phyloP scores from a whole-genome alignment of 2,888 invertebrate species.

The Lycocerus yunnanus region DNA sequence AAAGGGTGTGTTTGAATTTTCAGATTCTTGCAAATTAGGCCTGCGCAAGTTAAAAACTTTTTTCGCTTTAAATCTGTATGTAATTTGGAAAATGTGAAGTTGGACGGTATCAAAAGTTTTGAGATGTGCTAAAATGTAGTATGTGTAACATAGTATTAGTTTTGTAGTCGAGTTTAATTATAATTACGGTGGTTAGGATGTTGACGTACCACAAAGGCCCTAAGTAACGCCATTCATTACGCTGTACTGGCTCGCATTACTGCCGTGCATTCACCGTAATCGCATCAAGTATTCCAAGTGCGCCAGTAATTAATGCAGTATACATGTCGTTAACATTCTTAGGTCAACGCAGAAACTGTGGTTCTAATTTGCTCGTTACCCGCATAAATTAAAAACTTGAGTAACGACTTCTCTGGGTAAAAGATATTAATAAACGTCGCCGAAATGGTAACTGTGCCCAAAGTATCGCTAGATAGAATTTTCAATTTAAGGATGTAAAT shows the following conservation, averaged over 20 bases:
- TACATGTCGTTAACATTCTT: slow-evolving; percentile 53
- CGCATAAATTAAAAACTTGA: slow-evolving; percentile 29
- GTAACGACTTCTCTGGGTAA: slow-evolving; percentile 17
- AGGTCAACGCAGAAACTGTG: slow-evolving; percentile 41
- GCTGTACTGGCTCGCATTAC: slow-evolving; percentile 44
- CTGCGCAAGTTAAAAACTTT: background rate
- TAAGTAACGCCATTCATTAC: slow-evolving; percentile 46
- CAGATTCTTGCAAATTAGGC: background rate
- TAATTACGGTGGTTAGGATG: slow-evolving; percentile 39
- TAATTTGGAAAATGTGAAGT: background rate
- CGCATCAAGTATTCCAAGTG: slow-evolving; percentile 51
- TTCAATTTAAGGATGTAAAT: slow-evolving; percentile 56
- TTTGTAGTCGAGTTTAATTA: slow-evolving; percentile 30
- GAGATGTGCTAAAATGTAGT: background rate
- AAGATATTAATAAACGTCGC: slow-evolving; percentile 27
- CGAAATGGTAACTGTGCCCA: slow-evolving; percentile 20
- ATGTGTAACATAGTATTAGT: slow-evolving; percentile 4
- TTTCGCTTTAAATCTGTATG: background rate
- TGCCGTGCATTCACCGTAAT: slow-evolving; percentile 47
- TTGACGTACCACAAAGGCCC: slow-evolving; percentile 39
- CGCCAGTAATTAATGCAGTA: slow-evolving; percentile 53
- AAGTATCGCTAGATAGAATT: slow-evolving; percentile 42
- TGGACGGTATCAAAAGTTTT: background rate
- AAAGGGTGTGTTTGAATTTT: slow-evolving; percentile 36
- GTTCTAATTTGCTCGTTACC: slow-evolving; percentile 39